These are phyloP conservation scores for Gallinago paraguaiae DNA, from an alignment of 2,113 vertebrate species.

Conservation along the genomic window DNA sequence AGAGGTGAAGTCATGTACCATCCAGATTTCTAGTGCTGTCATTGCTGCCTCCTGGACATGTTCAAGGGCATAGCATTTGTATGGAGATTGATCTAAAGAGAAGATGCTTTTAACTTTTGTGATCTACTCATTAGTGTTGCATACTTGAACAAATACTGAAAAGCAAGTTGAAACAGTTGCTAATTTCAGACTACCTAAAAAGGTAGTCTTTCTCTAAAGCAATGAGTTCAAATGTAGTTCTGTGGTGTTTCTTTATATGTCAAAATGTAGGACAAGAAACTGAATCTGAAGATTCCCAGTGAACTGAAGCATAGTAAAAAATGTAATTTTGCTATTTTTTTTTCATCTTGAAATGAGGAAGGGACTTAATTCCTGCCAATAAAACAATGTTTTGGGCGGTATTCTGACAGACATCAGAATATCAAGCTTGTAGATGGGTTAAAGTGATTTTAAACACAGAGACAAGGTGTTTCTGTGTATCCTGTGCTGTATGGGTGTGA, in stretches of 20 bases:
- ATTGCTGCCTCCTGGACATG: background rate
- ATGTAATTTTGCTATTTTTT: background rate
- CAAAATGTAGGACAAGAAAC: background rate
- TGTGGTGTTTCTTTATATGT: background rate
- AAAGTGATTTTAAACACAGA: background rate
- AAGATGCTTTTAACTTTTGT: background rate
- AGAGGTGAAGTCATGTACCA: accelerated
- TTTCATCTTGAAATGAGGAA: background rate
- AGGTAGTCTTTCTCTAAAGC: background rate
- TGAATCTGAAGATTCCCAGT: background rate
- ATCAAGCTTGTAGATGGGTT: background rate
- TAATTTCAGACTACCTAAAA: background rate
- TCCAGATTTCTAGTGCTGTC: background rate
- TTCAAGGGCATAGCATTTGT: background rate
- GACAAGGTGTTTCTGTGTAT: background rate
- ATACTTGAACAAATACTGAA: background rate
- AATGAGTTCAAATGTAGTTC: background rate
- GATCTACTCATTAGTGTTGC: background rate
- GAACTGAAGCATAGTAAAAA: background rate
- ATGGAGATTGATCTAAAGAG: background rate
- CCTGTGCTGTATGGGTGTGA: background rate
- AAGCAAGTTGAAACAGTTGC: background rate
- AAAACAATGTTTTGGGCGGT: background rate
- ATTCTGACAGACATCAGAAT: background rate
- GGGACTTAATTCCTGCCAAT: background rate